Evolutionary conservation across 2,888 invertebrate genomes (phyloP).

Genomic region (Cheilosia impressa): DNA sequence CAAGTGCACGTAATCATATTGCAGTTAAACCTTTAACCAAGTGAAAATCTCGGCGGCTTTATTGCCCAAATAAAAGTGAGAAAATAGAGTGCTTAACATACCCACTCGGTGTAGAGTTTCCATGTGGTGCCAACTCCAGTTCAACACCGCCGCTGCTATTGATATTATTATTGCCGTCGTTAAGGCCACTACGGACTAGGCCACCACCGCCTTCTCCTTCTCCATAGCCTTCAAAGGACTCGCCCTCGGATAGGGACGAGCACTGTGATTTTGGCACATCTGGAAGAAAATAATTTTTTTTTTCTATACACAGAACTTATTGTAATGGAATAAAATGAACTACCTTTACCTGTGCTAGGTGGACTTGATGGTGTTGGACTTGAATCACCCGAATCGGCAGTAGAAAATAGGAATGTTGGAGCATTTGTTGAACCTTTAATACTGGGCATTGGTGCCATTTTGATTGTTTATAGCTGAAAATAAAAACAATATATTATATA

Average conservation of each 20-base stretch:
- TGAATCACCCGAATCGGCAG: constrained; percentile 81
- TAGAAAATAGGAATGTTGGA: constrained; percentile 77
- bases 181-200: constrained; percentile 66
- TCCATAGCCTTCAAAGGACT: constrained; percentile 92
- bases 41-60: constrained; percentile 44
- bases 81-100: constrained; percentile 54
- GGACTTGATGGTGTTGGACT: constrained; percentile 83
- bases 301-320: neutral
- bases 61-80: constrained; percentile 37
- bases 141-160: constrained; percentile 81
- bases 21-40: constrained; percentile 37
- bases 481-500: neutral
- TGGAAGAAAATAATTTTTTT: neutral
- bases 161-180: constrained; percentile 80
- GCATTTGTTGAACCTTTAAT: constrained; percentile 77
- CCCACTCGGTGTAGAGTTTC: constrained; percentile 79
- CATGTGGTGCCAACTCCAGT: constrained; percentile 83
- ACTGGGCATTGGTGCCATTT: constrained; percentile 82
- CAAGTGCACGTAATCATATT: constrained; percentile 10
- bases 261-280: constrained; percentile 83
- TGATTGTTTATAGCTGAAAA: constrained; percentile 35
- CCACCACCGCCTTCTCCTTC: constrained; percentile 84
- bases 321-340: neutral
- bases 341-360: constrained; percentile 82
- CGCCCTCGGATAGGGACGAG: constrained; percentile 89